Percentiles rank a stretch among this genome's conserved stretches.
phyloP scores from a whole-genome alignment of 2,113 vertebrate genomes.

The Pomatorhinus ruficollis region DNA sequence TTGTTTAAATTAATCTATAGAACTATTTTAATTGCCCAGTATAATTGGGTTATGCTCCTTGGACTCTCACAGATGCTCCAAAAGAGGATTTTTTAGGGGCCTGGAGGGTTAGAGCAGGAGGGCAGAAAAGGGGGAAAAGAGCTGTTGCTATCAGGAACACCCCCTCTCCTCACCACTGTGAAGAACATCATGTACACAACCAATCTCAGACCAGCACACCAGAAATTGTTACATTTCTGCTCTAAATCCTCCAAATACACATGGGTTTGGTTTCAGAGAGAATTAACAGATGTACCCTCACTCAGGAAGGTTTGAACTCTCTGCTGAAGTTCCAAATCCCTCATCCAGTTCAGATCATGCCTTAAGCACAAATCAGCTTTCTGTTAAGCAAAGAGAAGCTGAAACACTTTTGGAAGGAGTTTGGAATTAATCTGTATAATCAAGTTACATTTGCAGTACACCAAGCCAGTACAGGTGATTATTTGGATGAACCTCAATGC shows the following conservation, averaged over 20 bases:
- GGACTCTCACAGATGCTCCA: background rate
- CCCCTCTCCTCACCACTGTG: background rate
- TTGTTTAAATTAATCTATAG: background rate
- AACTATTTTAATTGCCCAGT: background rate
- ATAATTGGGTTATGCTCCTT: background rate
- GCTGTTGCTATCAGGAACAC: background rate
- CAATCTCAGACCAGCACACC: background rate
- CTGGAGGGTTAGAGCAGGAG: background rate
- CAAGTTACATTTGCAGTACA: background rate
- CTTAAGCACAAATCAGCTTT: background rate
- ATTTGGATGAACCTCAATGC: background rate
- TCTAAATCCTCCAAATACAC: background rate
- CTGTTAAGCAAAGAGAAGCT: background rate
- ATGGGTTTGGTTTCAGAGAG: background rate
- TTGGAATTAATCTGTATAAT: background rate
- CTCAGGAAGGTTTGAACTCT: background rate
- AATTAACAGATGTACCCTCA: background rate
- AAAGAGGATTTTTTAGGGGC: background rate
- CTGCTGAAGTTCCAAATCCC: background rate
- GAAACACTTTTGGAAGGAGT: background rate
- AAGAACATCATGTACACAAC: background rate
- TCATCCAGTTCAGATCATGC: background rate
- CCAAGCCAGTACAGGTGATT: background rate
- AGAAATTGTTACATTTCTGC: background rate
- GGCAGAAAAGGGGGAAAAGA: background rate